These are phyloP conservation scores for Malacosoma neustria DNA, from an alignment of 2,888 invertebrate genomes.

Conservation along the genomic window DNA sequence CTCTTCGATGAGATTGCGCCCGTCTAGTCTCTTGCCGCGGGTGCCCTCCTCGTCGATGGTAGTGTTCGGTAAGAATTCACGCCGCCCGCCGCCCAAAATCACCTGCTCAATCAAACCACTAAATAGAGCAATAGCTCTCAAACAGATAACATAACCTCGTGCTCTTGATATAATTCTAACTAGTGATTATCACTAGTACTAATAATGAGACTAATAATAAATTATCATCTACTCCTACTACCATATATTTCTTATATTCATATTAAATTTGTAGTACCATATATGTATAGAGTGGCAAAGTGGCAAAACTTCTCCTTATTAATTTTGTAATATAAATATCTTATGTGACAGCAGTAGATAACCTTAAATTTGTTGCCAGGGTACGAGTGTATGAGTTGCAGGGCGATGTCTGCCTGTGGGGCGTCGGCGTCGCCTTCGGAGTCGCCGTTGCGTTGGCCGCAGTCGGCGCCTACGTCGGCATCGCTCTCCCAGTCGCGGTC, in stretches of 20 bases:
- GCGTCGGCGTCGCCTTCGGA: slow-evolving; percentile 9
- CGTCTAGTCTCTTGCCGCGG: slow-evolving; percentile 68
- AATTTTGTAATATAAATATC: no score
- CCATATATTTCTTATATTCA: no score
- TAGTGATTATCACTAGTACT: no score
- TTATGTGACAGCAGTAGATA: no score
- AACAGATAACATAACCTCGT: no score
- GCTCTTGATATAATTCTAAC: no score
- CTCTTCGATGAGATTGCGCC: slow-evolving; percentile 77
- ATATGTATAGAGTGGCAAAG: no score
- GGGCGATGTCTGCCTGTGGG: slow-evolving; percentile 79
- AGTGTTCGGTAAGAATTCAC: slow-evolving; percentile 75
- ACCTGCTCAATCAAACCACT: slow-evolving; percentile 71
- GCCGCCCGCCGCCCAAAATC: slow-evolving; percentile 83
- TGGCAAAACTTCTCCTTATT: no score
- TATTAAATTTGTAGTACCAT: no score
- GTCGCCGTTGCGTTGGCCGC: slow-evolving; percentile 43
- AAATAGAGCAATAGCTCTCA: no score
- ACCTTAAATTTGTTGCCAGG: slow-evolving; percentile 82
- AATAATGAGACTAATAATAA: no score
- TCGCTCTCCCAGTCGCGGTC: slow-evolving; percentile 84
- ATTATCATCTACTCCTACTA: no score
- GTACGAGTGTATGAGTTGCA: slow-evolving; percentile 76
- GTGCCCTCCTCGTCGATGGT: slow-evolving; percentile 67
- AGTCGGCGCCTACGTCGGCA: slow-evolving; percentile 49